Conservation (phyloP, 2,113 vertebrate species). For the Canis aureus region DNA sequence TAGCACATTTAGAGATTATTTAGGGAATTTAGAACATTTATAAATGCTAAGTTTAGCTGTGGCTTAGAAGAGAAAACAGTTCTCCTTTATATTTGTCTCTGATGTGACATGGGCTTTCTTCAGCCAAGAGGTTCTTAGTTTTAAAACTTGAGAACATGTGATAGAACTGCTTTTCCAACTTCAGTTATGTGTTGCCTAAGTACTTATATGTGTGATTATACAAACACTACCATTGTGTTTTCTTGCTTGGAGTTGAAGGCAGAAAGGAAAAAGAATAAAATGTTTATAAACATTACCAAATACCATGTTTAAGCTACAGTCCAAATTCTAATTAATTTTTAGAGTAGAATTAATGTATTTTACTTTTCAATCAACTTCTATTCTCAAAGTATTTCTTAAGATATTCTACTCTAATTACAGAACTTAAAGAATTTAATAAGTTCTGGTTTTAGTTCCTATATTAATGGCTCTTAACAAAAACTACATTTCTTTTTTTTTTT, state of each 20-base stretch:
- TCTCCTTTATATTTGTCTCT: background rate
- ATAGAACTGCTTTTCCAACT: background rate
- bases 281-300: slow-evolving; percentile 20
- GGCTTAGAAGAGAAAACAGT: background rate
- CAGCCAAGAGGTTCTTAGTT: background rate
- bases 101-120: background rate
- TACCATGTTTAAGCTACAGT: background rate
- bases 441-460: background rate
- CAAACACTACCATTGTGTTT: background rate
- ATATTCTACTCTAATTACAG: background rate
- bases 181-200: background rate
- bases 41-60: background rate
- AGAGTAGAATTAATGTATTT: background rate
- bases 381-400: slow-evolving; percentile 26
- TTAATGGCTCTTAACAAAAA: background rate
- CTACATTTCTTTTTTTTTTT: background rate
- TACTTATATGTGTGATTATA: background rate
- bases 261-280: background rate
- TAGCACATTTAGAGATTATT: background rate
- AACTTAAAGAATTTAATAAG: slow-evolving; percentile 41
- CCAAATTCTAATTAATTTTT: slow-evolving; percentile 38
- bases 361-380: slow-evolving; percentile 12
- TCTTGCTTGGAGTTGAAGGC: background rate
- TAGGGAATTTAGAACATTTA: background rate
- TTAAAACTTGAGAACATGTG: background rate